Evolutionary conservation across 2,797 vertebrate genomes (phyloP).

Genomic region (Lacerta bilineata): DNA sequence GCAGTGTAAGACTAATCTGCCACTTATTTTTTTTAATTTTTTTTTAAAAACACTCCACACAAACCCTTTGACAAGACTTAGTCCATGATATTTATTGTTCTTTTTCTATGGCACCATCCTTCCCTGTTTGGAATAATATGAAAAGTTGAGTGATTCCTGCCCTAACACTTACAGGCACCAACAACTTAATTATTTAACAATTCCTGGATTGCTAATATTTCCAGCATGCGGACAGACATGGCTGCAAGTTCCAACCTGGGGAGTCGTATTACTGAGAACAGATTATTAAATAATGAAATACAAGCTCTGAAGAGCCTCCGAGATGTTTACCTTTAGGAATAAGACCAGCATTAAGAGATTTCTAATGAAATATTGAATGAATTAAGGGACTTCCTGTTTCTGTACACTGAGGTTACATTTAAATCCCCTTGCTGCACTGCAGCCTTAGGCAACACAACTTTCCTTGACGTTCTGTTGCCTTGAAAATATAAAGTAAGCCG

Average conservation of each 20-base stretch:
- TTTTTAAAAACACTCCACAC: constrained; percentile 11
- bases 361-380: constrained; percentile 80
- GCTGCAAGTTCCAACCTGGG: constrained; percentile 68
- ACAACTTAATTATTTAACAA: constrained; percentile 75
- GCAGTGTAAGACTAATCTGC: neutral
- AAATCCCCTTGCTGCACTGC: constrained; percentile 65
- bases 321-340: constrained; percentile 76
- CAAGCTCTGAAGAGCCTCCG: constrained; percentile 72
- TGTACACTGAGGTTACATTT: constrained; percentile 71
- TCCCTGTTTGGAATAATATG: constrained; percentile 66
- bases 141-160: constrained; percentile 64
- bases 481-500: constrained; percentile 71
- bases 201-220: constrained; percentile 69
- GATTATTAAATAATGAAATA: constrained; percentile 80
- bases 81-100: constrained; percentile 34
- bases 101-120: constrained; percentile 34
- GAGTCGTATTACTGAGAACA: constrained; percentile 72
- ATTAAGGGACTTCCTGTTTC: constrained; percentile 76
- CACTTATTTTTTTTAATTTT: neutral
- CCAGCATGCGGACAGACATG: constrained; percentile 68
- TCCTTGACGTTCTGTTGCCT: constrained; percentile 72
- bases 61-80: constrained; percentile 44
- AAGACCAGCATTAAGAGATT: constrained; percentile 73
- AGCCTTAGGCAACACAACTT: constrained; percentile 77
- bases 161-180: constrained; percentile 66